Evolutionary conservation across 64 coral and sea anemone genomes (phyloP).

Genomic region (Montipora capricornis): DNA sequence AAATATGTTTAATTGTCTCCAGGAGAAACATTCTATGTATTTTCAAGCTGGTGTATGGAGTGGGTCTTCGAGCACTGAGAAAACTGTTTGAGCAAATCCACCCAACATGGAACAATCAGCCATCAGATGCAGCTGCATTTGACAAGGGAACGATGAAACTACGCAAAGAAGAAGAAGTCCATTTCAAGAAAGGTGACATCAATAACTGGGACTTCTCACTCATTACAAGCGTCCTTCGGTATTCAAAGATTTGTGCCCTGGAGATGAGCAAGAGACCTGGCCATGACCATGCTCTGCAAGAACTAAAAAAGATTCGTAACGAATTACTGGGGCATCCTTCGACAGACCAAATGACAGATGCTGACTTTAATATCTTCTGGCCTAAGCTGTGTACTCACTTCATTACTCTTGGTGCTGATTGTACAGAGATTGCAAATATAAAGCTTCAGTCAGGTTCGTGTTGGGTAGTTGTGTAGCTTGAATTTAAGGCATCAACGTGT

Average conservation of each 20-base stretch:
- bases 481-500: too few relatives aligned
- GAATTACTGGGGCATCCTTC: conserved; percentile 69
- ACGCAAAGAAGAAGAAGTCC: conserved; percentile 1
- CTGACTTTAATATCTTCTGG: conserved; percentile 69
- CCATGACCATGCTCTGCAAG: conserved; percentile 41
- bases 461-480: too few relatives aligned
- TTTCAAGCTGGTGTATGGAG: conserved; percentile 74
- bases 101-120: conserved; percentile 78
- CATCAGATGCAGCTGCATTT: conserved; percentile 57
- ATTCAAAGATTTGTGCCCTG: conserved; percentile 47
- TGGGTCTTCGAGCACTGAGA: conserved; percentile 55
- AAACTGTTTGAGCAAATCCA: conserved; percentile 74
- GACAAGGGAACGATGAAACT: conserved; percentile 67
- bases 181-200: conserved; percentile 74
- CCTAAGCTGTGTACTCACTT: conserved; percentile 46
- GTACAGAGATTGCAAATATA: conserved; percentile 53
- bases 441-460: conserved; percentile 10
- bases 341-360: conserved; percentile 61
- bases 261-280: conserved; percentile 60
- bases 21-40: conserved; percentile 76
- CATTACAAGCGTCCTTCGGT: conserved; percentile 68
- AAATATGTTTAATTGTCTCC: neutral
- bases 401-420: conserved; percentile 64
- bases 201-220: conserved; percentile 85
- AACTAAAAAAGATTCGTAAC: conserved; percentile 69